Evolutionary conservation across 2,113 vertebrate species (phyloP).

Genomic region (Eurypyga helias): DNA sequence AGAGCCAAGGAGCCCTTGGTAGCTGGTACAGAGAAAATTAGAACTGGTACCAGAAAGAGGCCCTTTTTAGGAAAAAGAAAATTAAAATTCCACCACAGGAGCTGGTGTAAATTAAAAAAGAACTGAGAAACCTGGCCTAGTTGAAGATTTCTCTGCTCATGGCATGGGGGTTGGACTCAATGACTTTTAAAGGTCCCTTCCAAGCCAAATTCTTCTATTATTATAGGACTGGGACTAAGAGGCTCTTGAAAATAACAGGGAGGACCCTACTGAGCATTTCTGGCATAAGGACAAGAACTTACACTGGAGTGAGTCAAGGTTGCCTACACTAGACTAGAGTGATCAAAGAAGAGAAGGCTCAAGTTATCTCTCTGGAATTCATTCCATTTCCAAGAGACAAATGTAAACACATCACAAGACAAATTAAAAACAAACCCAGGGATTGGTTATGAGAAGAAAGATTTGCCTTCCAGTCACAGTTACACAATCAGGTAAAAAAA

Average conservation of each 20-base stretch:
- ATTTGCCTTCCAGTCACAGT: background rate
- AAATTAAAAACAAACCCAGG: background rate
- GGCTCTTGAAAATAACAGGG: background rate
- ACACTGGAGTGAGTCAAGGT: background rate
- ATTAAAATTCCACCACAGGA: background rate
- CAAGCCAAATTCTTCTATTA: too few species aligned
- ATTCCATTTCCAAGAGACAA: background rate
- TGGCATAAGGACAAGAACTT: background rate
- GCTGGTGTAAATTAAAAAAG: background rate
- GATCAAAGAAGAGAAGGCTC: background rate
- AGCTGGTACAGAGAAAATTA: background rate
- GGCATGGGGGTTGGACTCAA: too few species aligned
- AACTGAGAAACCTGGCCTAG: background rate
- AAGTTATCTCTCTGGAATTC: background rate
- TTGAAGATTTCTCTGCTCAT: too few species aligned
- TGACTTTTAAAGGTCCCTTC: too few species aligned
- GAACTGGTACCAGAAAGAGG: background rate
- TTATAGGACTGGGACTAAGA: background rate
- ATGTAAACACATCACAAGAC: background rate
- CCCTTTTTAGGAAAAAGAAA: background rate
- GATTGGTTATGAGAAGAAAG: background rate
- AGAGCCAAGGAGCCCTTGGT: background rate
- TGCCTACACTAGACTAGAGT: background rate
- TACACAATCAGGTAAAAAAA: background rate
- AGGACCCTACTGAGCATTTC: background rate